A percentile compares a stretch with the other conserved stretches of the same genome.
These are phyloP conservation scores for Eospalax fontanierii DNA, from an alignment of 2,797 vertebrate species.

Conservation along the genomic window DNA sequence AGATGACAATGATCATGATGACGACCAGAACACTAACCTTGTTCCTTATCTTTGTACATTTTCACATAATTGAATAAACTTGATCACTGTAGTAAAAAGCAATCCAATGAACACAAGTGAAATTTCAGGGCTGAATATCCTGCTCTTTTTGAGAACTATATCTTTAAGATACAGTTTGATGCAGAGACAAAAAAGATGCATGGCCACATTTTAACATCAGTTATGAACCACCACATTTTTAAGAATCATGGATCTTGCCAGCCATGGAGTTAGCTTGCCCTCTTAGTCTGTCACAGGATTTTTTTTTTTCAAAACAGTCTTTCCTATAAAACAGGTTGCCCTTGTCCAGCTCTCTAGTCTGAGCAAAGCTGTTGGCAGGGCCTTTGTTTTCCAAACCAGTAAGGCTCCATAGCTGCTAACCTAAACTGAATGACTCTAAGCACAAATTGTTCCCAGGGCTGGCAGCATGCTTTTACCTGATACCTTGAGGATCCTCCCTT, in stretches of 20 bases:
- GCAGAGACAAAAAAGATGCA: neutral
- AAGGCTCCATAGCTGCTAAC: neutral
- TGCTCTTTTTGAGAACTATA: neutral
- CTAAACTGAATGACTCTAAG: neutral
- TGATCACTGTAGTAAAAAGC: neutral
- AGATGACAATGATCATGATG: neutral
- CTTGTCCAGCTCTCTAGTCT: neutral
- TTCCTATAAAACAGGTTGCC: neutral
- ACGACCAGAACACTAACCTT: neutral
- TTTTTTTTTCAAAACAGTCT: neutral
- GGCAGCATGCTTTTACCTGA: neutral
- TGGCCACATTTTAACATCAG: neutral
- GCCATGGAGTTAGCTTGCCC: neutral
- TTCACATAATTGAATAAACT: neutral
- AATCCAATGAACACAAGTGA: neutral
- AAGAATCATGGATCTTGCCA: neutral
- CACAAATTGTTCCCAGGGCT: neutral
- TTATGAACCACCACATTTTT: neutral
- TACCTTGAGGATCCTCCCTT: neutral
- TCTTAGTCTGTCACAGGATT: too few species aligned
- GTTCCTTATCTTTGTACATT: neutral
- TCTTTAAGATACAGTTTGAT: slow-evolving; percentile 17
- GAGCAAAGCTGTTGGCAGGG: neutral
- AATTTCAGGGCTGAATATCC: neutral
- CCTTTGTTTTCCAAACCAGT: slow-evolving; percentile 27